Evolutionary conservation across 2,888 invertebrate genomes (phyloP).

Genomic region (Acanthoscelides obtectus): DNA sequence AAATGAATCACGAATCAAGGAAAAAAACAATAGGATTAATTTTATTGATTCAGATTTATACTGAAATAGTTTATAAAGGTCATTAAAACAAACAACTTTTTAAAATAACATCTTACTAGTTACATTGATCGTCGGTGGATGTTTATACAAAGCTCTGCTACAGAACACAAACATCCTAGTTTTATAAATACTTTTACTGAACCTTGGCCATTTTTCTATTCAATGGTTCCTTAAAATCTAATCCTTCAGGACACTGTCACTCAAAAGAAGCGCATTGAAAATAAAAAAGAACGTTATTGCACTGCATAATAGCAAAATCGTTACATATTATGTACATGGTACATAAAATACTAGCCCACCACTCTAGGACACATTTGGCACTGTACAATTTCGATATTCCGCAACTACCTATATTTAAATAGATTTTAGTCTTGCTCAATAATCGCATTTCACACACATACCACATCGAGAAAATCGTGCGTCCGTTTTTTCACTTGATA

Average conservation of each 20-base stretch:
- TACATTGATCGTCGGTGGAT: too few species aligned
- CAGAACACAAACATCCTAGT: too few species aligned
- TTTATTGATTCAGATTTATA: too few species aligned
- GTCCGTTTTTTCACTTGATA: slow-evolving; percentile 32
- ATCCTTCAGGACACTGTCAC: neutral
- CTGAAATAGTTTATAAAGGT: too few species aligned
- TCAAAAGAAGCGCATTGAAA: neutral
- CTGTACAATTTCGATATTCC: slow-evolving; percentile 22
- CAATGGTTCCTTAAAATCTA: neutral
- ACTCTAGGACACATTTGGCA: slow-evolving; percentile 27
- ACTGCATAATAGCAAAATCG: slow-evolving; percentile 6
- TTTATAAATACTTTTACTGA: too few species aligned
- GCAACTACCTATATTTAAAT: slow-evolving; percentile 20
- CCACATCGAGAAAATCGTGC: slow-evolving; percentile 38
- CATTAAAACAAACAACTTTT: too few species aligned
- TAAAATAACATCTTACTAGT: too few species aligned
- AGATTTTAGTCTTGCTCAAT: slow-evolving; percentile 19
- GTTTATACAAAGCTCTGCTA: too few species aligned
- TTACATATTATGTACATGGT: slow-evolving; percentile 41
- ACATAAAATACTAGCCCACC: slow-evolving; percentile 31
- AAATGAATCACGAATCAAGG: too few species aligned
- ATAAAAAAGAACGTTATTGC: slow-evolving; percentile 10
- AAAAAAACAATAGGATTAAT: too few species aligned
- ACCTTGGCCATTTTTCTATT: too few species aligned
- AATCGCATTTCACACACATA: slow-evolving; percentile 30